These are phyloP conservation scores for Eucidaris tribuloides DNA, from an alignment of 35 echinoderm and acorn worm genomes.

Conservation along the genomic window DNA sequence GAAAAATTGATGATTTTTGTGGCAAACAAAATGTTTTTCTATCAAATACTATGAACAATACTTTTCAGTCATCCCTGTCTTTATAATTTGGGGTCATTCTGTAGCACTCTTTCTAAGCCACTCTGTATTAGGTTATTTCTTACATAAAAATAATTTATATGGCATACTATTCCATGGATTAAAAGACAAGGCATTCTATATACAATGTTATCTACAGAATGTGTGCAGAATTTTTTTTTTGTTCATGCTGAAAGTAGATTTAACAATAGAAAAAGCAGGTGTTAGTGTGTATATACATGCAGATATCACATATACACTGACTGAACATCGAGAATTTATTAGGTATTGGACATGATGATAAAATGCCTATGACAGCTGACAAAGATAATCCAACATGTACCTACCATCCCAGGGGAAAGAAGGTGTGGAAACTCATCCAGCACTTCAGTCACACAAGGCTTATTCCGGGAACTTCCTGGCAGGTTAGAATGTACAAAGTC, in stretches of 20 bases:
- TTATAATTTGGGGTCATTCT: no score
- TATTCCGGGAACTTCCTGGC: background rate
- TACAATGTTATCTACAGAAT: background rate
- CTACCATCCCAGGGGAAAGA: background rate
- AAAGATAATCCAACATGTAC: no score
- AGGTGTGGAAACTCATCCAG: background rate
- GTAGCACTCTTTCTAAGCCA: background rate
- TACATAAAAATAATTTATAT: background rate
- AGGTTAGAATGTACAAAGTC: background rate
- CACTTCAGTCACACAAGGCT: background rate
- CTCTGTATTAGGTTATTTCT: background rate
- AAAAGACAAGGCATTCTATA: background rate
- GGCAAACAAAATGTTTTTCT: background rate
- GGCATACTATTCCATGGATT: background rate
- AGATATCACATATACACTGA: background rate
- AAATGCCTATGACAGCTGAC: no score
- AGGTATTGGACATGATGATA: background rate
- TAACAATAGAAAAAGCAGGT: constrained; percentile 3
- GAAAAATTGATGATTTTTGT: no score
- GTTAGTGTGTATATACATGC: background rate
- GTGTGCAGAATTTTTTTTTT: background rate
- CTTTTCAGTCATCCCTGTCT: no score
- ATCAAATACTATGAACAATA: background rate
- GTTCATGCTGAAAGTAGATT: background rate
- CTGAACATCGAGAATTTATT: background rate